Evolutionary conservation across 2,113 vertebrate genomes (phyloP).

Genomic region (Gallinago undulata): DNA sequence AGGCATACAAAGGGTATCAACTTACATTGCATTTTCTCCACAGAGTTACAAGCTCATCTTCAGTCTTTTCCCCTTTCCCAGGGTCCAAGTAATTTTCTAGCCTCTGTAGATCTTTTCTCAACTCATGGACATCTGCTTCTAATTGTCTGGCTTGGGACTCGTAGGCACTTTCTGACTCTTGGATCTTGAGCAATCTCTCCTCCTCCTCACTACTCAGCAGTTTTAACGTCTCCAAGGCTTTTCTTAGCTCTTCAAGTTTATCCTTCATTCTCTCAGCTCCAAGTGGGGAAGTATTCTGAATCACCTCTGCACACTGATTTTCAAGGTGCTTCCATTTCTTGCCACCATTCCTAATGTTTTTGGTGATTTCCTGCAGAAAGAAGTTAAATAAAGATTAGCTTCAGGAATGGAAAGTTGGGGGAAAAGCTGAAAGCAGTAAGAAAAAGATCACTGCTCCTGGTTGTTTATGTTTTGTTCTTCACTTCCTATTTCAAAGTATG

Average conservation of each 20-base stretch:
- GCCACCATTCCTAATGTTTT: slow-evolving; percentile 77
- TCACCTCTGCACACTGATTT: slow-evolving; percentile 70
- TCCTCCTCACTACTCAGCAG: slow-evolving; percentile 71
- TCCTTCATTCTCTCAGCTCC: slow-evolving; percentile 80
- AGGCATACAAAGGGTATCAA: not conserved
- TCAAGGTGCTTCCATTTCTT: slow-evolving; percentile 80
- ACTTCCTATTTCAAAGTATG: not conserved
- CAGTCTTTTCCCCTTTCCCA: slow-evolving; percentile 35
- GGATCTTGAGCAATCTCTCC: slow-evolving; percentile 69
- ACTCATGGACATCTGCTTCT: slow-evolving; percentile 73
- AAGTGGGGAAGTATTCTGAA: slow-evolving; percentile 83
- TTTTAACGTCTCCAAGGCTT: slow-evolving; percentile 81
- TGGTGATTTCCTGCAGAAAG: slow-evolving; percentile 71
- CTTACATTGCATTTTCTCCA: slow-evolving; percentile 86
- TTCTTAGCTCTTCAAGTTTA: slow-evolving; percentile 82
- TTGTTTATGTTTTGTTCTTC: not conserved
- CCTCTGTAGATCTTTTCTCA: slow-evolving; percentile 72
- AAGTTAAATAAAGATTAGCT: not conserved
- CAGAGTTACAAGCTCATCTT: slow-evolving; percentile 81
- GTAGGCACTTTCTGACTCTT: slow-evolving; percentile 77
- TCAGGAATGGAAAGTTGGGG: not conserved
- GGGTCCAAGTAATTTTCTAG: slow-evolving; percentile 76
- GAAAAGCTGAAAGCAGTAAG: not conserved
- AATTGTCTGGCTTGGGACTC: slow-evolving; percentile 70
- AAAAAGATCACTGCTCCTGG: not conserved